phyloP scores from a whole-genome alignment of 2,888 invertebrate species.

The Polyommatus icarus region DNA sequence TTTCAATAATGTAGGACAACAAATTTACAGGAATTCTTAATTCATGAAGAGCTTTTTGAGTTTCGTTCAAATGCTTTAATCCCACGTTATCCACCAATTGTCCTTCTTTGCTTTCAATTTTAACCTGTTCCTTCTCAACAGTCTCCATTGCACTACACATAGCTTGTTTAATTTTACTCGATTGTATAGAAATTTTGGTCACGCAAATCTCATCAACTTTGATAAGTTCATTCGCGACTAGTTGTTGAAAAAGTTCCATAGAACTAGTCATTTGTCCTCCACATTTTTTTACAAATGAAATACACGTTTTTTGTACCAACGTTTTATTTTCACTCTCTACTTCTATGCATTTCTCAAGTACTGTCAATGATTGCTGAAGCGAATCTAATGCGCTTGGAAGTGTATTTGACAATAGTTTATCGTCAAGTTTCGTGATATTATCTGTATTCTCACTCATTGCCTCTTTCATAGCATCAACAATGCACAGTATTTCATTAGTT shows the following conservation, averaged over 20 bases:
- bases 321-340: conserved; percentile 84
- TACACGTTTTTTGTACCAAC: conserved; percentile 84
- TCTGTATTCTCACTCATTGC: conserved; percentile 44
- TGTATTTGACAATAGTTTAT: conserved; percentile 80
- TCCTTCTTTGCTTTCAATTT: conserved; percentile 64
- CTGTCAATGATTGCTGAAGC: conserved; percentile 83
- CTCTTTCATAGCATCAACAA: conserved; percentile 78
- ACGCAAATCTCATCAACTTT: conserved; percentile 61
- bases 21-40: conserved; percentile 63
- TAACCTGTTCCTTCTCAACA: conserved; percentile 75
- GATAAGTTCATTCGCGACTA: conserved; percentile 72
- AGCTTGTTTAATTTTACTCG: conserved; percentile 74
- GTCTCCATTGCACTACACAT: conserved; percentile 67
- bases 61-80: conserved; percentile 62
- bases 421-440: conserved; percentile 63
- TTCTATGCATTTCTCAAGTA: conserved; percentile 85
- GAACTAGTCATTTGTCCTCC: conserved; percentile 78
- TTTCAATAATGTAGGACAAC: conserved; percentile 60
- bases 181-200: conserved; percentile 67
- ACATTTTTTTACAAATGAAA: conserved; percentile 82
- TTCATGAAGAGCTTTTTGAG: conserved; percentile 69
- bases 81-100: conserved; percentile 58
- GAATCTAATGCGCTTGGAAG: conserved; percentile 81
- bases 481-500: conserved; percentile 82
- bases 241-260: conserved; percentile 64